A percentile compares a stretch with the other conserved stretches of the same genome.
Conservation (phyloP, 2,113 vertebrate genomes). For the Carassius carassius region DNA sequence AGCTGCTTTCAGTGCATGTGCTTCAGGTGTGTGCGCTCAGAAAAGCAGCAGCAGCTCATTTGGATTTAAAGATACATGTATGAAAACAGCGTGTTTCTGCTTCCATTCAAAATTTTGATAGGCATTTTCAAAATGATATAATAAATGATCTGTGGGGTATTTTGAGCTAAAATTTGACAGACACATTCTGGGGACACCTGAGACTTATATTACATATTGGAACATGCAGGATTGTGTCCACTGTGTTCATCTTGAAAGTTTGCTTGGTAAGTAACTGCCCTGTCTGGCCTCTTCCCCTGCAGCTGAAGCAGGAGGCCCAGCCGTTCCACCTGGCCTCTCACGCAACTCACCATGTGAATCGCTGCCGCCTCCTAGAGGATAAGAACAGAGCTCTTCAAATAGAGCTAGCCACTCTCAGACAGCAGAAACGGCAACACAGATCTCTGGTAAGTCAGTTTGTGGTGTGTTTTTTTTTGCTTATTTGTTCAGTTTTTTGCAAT, state of each 20-base stretch:
- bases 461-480: not conserved
- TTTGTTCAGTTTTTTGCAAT: not conserved
- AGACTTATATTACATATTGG: no score
- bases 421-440: slow-evolving; percentile 62
- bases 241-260: not conserved
- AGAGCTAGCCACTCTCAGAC: slow-evolving; percentile 69
- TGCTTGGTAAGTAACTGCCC: not conserved
- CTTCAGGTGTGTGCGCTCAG: no score
- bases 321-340: slow-evolving; percentile 62
- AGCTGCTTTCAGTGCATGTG: no score
- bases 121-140: no score
- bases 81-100: no score
- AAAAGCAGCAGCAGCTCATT: no score
- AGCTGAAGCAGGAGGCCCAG: slow-evolving; percentile 74
- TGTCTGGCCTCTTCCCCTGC: slow-evolving; percentile 41
- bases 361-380: slow-evolving; percentile 67
- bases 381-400: slow-evolving; percentile 62
- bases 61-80: no score
- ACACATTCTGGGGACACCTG: not conserved
- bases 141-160: no score
- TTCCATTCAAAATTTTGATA: no score
- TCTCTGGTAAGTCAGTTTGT: slow-evolving; percentile 68
- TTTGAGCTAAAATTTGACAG: no score
- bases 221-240: not conserved
- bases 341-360: slow-evolving; percentile 58